Evolutionary conservation across 2,888 invertebrate genomes (phyloP), one percentile per base, ranked within the genome.

Genomic region (Erebia epiphron): DNA sequence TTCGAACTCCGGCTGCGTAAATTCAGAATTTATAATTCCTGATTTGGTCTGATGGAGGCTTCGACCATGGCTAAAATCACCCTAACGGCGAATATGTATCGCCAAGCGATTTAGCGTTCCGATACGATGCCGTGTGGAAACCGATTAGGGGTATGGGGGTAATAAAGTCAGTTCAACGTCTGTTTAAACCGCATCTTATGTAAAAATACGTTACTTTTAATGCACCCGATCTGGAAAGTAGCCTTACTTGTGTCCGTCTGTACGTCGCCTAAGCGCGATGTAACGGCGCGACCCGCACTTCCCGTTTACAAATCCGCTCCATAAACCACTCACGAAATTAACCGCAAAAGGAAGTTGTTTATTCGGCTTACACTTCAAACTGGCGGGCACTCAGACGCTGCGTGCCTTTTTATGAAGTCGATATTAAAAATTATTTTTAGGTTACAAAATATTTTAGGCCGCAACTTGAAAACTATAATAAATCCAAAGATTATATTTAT

Each of bases 301-400:
- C 74, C 74, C 74, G 72, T 72, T 74, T 74, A 74, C 68, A 66
- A 69, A 72, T 72, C 65, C 68, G 68, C 64, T 72, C 74, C 70
- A 72, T 70, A 72, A 63, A 70, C 50, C 68, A 66, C 74, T 72
- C 54, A 67, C 68, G 49, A 67, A 72, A 70, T 72, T 66, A 72
- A 72, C 72, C 72, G 49, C 70, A 72, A 70, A 70, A 70, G 70
- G 74, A 70, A 67, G 69, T 70, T 70, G 72, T 72, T 68, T 72
- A 68, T 72, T 68, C 62, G 58, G 46, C 62, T 70, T 56, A 61
- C 41, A 52, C 11, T 13, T 26, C 26, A 13, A 11, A 57, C 56
- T 46, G 4, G 4, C 46, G 57, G 49, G 46, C 68, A 66, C 65
- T 70, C 62, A 26, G 46, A 56, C 56, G 18, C 35, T 35, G 35